These are phyloP conservation scores for Paraescarpia echinospica DNA, from an alignment of 1,140 invertebrate genomes.

Conservation along the genomic window DNA sequence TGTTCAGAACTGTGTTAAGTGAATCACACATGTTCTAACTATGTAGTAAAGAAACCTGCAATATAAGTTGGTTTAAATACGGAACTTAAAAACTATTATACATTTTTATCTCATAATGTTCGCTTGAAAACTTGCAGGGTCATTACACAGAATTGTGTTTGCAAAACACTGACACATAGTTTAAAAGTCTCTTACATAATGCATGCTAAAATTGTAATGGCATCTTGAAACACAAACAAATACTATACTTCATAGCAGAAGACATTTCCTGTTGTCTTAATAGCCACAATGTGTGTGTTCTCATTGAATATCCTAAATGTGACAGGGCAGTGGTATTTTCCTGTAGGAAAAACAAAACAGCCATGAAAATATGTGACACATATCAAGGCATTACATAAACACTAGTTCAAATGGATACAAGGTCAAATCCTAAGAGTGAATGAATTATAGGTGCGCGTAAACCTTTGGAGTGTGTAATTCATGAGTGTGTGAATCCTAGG, in stretches of 20 bases:
- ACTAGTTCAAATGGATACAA: too few relatives aligned
- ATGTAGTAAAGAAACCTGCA: not conserved
- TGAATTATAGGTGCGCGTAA: too few relatives aligned
- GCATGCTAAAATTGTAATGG: not conserved
- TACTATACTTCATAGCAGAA: constrained; percentile 79
- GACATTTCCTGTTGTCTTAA: constrained; percentile 92
- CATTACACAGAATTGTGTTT: not conserved
- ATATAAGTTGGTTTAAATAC: not conserved
- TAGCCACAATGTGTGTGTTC: constrained; percentile 90
- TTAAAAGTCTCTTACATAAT: not conserved
- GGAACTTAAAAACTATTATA: not conserved
- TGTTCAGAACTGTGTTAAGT: not conserved
- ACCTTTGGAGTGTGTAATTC: too few relatives aligned
- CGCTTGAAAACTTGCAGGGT: too few relatives aligned
- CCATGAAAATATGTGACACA: too few relatives aligned
- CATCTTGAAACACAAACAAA: not conserved
- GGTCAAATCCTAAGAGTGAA: too few relatives aligned
- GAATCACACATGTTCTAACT: not conserved
- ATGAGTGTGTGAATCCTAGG: too few relatives aligned
- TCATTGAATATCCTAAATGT: constrained; percentile 94
- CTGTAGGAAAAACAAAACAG: constrained; percentile 39
- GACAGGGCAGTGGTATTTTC: constrained; percentile 89
- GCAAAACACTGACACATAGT: not conserved
- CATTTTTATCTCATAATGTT: not conserved
- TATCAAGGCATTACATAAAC: too few relatives aligned